Evolutionary conservation across 2,113 vertebrate species (phyloP).

Genomic region (Tetraodon nigroviridis): DNA sequence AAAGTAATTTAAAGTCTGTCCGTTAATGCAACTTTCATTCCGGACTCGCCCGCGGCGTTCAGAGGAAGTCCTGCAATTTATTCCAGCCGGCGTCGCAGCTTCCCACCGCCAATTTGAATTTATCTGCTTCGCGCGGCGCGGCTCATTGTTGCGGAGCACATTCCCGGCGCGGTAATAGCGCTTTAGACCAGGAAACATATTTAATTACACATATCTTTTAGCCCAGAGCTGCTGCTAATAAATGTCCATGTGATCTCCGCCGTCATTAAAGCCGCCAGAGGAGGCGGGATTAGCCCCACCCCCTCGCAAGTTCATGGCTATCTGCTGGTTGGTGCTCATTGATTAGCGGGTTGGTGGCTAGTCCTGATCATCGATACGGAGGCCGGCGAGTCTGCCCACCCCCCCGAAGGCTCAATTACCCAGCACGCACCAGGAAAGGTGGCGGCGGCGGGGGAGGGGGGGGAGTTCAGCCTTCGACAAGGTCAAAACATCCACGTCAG

Average conservation of each 20-base stretch:
- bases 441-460: constrained; percentile 4
- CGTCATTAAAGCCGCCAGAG: constrained; percentile 30
- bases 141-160: constrained; percentile 34
- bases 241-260: constrained; percentile 31
- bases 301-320: constrained; percentile 30
- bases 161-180: constrained; percentile 31
- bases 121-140: constrained; percentile 5
- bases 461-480: constrained; percentile 49
- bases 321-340: constrained; percentile 45
- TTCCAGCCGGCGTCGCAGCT: constrained; percentile 22
- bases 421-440: constrained; percentile 24
- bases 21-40: constrained; percentile 62
- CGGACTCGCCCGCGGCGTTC: constrained; percentile 46
- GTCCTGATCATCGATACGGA: constrained; percentile 56
- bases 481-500: constrained; percentile 60
- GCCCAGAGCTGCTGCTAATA: constrained; percentile 39
- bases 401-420: constrained; percentile 66
- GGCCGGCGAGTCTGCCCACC: constrained; percentile 41
- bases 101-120: constrained; percentile 33
- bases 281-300: constrained; percentile 23
- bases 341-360: constrained; percentile 55
- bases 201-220: constrained; percentile 47
- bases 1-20: constrained; percentile 58
- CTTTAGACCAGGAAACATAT: constrained; percentile 48
- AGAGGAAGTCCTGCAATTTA: constrained; percentile 45